Evolutionary conservation across 2,113 vertebrate genomes (phyloP), one percentile per base, ranked within the genome.

Genomic region (Nannobrachium achirus): DNA sequence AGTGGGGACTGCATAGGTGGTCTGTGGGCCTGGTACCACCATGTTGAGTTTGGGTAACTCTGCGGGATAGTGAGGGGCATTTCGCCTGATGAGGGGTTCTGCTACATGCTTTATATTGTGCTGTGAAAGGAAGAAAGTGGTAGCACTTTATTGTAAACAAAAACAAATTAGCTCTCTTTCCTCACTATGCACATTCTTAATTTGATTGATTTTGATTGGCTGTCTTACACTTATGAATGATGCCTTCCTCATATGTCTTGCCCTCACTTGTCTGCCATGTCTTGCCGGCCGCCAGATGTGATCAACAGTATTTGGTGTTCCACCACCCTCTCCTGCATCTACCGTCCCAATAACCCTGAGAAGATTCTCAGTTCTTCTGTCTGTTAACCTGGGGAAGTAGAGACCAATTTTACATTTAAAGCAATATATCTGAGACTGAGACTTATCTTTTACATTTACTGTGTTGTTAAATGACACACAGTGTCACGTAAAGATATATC

Each of bases 1-100:
- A 0, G 79, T 66, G 9, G 89, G 83, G 63, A 77, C 66, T n/a
- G 89, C 73, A 71, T 88, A 91, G 6, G 90, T 72, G 64, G 89
- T 20, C 58, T 78, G 89, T 0, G 89, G 81, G 16, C 64, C 81
- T 0, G 93, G 63, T 6, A 90, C 69, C 0, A 84, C 78, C 75
- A 91, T 40, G 63, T 86, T 92, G 52, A 94, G 75, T 65, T 85
- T 91, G 70, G 94, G 93, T 61, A 95, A 82, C 72, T 94, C 86
- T 67, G 81, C 48, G 0, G 80, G 74, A 63, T n/a, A 75, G 48
- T 78, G 76, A 0, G 65, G 82, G 2, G 73, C 18, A 0, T 76
- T 89, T 4, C 85, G 65, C 16, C 86, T 64, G 59, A 78, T 59
- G 25, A 81, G 0, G 1, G 82, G 80, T 13, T 86, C 89, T n/a